Base-by-base conservation (phyloP, 2,797 vertebrate genomes). In the Acanthurus leucopareius region DNA sequence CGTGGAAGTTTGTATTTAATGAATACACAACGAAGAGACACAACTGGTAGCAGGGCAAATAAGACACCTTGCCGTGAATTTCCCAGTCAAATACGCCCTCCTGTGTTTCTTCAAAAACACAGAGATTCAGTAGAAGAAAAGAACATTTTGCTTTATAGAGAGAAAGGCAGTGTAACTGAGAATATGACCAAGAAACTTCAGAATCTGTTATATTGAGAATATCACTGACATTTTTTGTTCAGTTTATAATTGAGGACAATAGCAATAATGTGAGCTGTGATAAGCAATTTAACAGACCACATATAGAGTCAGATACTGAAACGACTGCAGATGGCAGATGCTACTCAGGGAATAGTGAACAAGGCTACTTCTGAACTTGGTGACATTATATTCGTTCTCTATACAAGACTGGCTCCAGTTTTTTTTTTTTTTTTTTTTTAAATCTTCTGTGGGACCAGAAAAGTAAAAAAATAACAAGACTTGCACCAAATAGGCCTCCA, bases 21-120 rank as follows among this genome's bases (percentile, higher is more conserved):
- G 80, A 91, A 88, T 80, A 80, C 86, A 88, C 84, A 75, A 77
- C 86, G 85, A 82, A 79, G 65, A 52, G 65, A 77, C 79, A 80
- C 59, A 73, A 66, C 67, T 75, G 60, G 74, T 17, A 68, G 79
- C 61, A 59, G 85, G 25, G 74, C 82, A 90, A 88, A 91, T 83
- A 80, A 90, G 79, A 83, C 69, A 79, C 66, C 83, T 88, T 77
- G 72, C 74, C 75, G 82, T 81, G 80, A 77, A 77, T 75, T 81
- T 81, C 28, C 19, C 28, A 66, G 57, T 78, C 54, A 80, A 76
- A 91, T 75, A 40, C 16, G 20, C 48, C 67, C 49, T 58, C 16
- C n/a, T 11, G 56, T 63, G 69, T 71, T 60, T 74, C 70, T 80
- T 74, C 62, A 83, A 80, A 86, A 53, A 53, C 42, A 32, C 32